Base-by-base conservation (phyloP, 1,140 invertebrate species). In the Lethrus apterus region DNA sequence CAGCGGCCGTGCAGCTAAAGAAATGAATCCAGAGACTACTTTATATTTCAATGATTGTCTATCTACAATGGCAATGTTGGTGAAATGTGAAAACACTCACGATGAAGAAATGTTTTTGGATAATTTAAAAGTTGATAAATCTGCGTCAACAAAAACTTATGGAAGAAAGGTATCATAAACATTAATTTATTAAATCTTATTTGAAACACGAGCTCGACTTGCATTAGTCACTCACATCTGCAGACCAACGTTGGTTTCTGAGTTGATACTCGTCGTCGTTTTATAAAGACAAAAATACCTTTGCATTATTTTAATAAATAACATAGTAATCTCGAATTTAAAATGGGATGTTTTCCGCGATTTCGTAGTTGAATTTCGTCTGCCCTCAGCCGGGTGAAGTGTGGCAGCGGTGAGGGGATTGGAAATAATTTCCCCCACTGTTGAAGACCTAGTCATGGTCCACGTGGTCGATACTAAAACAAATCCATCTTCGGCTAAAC, bases 1-100 rank as follows among this genome's bases (percentile, higher is more conserved):
- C n/a, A 30, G 21, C 13, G 54, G 54, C n/a, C 15, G 44, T 11
- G 23, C 51, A 4, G 33, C 47, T 8, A 52, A 48, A 34, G 21
- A 47, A 11, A 21, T 55, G 11, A 31, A 44, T 18, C 21, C n/a
- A 30, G 35, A 30, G 15, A 47, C 40, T 4, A 24, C 44, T 1
- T 8, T 20, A 9, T 53, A 48, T 36, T 21, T 56, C 9, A 9
- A 24, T 7, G 26, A 45, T 17, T 45, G 32, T 30, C 23, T 56
- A n/a, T 32, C 32, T n/a, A 49, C 47, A 35, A 40, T 46, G 20
- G 51, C 40, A 14, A 44, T 15, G 10, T 26, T 36, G 5, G 38
- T 53, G 3, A 53, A 48, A 31, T 31, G 20, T 9, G 47, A 47
- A 42, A 45, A 48, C 34, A 44, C 17, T 5, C 18, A 43, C 11